Evolutionary conservation across 2,797 vertebrate genomes (phyloP).

Genomic region (Helarctos malayanus): DNA sequence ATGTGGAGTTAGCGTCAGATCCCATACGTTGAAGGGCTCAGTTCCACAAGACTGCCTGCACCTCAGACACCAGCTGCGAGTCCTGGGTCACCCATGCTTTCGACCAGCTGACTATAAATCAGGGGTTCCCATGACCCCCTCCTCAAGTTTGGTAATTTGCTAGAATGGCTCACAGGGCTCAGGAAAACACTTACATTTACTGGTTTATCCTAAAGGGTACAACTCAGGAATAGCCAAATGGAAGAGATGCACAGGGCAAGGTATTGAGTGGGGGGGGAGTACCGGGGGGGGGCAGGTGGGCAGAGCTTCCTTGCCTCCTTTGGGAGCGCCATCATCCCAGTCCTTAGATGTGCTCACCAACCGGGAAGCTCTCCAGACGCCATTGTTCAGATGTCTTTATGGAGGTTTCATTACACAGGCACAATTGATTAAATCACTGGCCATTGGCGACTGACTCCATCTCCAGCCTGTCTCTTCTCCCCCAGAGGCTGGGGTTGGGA

Average conservation of each 20-base stretch:
- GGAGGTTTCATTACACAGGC: not conserved
- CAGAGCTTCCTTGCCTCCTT: not conserved
- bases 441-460: not conserved
- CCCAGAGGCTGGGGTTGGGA: not conserved
- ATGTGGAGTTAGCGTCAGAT: not conserved
- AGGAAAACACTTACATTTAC: not conserved
- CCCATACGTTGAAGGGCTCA: not conserved
- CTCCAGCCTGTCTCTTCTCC: not conserved
- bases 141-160: not conserved
- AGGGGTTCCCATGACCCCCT: not conserved
- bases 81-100: not conserved
- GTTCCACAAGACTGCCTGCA: not conserved
- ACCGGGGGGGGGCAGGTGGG: rapidly evolving
- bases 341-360: not conserved
- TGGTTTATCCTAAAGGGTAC: not conserved
- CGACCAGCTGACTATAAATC: not conserved
- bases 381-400: not conserved
- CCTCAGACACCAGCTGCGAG: not conserved
- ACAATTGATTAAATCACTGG: not conserved
- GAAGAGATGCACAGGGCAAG: not conserved
- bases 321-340: not conserved
- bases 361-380: not conserved
- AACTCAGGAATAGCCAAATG: not conserved
- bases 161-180: not conserved
- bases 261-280: not conserved